phyloP scores from a whole-genome alignment of 2,113 vertebrate genomes.

The Syngnathus floridae region DNA sequence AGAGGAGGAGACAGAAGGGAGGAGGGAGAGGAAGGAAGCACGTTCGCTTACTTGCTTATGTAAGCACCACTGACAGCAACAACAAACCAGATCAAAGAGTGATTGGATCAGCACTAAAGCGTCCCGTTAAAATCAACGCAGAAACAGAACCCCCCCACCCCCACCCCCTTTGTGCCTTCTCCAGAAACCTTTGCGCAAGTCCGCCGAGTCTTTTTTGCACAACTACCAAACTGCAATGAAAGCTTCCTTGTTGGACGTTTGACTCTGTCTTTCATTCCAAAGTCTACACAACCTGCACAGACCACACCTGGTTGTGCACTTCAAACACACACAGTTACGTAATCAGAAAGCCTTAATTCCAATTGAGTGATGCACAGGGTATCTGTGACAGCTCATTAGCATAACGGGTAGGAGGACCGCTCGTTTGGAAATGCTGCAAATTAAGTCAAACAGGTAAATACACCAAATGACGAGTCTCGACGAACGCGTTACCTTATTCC shows the following conservation, averaged over 20 bases:
- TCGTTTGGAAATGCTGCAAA: background rate
- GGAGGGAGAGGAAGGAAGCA: slow-evolving; percentile 18
- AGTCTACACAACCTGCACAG: background rate
- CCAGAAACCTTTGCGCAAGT: background rate
- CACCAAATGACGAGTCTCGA: background rate
- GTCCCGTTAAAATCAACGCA: background rate
- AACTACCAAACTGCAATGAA: background rate
- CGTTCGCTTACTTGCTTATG: background rate
- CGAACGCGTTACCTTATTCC: background rate
- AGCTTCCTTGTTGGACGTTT: background rate
- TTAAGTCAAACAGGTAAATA: background rate
- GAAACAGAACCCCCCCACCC: background rate
- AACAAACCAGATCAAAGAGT: background rate
- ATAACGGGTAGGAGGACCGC: background rate
- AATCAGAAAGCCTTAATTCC: background rate
- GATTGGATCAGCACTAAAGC: background rate
- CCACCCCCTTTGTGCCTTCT: background rate
- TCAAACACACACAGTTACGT: background rate
- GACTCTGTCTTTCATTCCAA: background rate
- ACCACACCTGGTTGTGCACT: background rate
- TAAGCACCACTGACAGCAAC: slow-evolving; percentile 5
- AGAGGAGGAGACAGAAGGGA: slow-evolving; percentile 24
- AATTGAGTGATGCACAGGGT: background rate
- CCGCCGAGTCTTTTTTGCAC: background rate
- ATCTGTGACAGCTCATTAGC: background rate